Evolutionary conservation across 2,797 vertebrate genomes (phyloP).

Genomic region (Neomorphus geoffroyi): DNA sequence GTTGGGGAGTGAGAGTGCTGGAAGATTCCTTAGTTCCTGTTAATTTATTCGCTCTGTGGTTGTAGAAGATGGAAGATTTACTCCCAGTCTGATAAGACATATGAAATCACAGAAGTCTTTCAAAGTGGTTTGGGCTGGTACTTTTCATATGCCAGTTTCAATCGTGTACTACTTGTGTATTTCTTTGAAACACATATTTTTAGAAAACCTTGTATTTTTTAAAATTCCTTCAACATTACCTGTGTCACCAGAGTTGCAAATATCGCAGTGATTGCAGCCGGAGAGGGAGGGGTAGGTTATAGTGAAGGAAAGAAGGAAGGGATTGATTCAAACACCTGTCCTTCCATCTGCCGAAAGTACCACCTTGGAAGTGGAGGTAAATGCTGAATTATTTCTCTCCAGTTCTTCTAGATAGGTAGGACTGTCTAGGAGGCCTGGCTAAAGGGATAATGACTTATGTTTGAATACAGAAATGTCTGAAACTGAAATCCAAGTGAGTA

Average conservation of each 20-base stretch:
- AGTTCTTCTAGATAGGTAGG: not conserved
- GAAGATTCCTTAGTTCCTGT: not conserved
- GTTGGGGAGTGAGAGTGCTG: not conserved
- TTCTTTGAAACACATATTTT: not conserved
- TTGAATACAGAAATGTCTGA: not conserved
- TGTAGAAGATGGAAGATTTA: not conserved
- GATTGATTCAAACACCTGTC: not conserved
- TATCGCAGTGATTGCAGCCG: not conserved
- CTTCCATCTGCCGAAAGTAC: not conserved
- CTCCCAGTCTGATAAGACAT: not conserved
- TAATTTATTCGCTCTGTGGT: not conserved
- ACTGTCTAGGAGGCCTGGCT: not conserved
- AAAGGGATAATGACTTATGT: not conserved
- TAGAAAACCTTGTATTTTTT: not conserved
- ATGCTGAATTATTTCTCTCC: not conserved
- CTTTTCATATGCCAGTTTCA: not conserved
- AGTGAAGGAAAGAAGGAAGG: not conserved
- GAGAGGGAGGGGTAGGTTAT: not conserved
- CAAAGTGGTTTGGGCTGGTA: not conserved
- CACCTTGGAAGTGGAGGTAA: not conserved
- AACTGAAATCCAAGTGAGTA: not conserved
- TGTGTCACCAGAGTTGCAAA: not conserved
- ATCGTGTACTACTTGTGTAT: not conserved
- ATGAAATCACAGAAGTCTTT: not conserved
- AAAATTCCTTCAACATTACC: not conserved